Conservation (phyloP, 1,140 invertebrate genomes). For the Temnothorax curvispinosus region DNA sequence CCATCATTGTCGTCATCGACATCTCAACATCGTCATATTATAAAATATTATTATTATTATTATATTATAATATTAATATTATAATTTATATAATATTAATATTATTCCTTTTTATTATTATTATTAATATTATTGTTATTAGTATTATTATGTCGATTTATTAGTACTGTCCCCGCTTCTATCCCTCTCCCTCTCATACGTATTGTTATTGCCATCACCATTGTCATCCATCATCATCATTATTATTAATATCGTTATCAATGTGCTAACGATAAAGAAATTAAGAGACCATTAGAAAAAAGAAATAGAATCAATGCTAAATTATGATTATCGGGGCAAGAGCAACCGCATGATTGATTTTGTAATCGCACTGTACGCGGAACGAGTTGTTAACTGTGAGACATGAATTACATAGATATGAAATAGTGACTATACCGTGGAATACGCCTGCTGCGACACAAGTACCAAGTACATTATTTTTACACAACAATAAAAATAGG, state of each 20-base stretch:
- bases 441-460: constrained; percentile 5
- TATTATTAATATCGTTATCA: constrained; percentile 12
- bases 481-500: constrained; percentile 48
- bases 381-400: constrained; percentile 46
- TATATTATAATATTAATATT: constrained; percentile 59
- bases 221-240: constrained; percentile 21
- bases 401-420: constrained; percentile 26
- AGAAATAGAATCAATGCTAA: constrained; percentile 27
- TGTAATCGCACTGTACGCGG: constrained; percentile 42
- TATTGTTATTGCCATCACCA: constrained; percentile 45
- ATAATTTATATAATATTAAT: constrained; percentile 50
- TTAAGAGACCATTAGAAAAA: constrained; percentile 31
- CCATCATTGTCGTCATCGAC: constrained; percentile 33
- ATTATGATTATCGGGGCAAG: constrained; percentile 1
- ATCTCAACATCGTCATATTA: constrained; percentile 30
- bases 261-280: constrained; percentile 13
- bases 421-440: not conserved
- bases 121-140: constrained; percentile 60
- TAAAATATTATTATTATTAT: constrained; percentile 44
- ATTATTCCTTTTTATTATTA: constrained; percentile 47
- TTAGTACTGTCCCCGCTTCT: constrained; percentile 51
- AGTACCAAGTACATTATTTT: constrained; percentile 39
- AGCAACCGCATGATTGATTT: constrained; percentile 26
- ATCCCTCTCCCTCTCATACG: not conserved
- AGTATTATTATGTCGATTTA: constrained; percentile 54